Conservation (phyloP, 2,888 invertebrate genomes). For the Ellobium chinense region DNA sequence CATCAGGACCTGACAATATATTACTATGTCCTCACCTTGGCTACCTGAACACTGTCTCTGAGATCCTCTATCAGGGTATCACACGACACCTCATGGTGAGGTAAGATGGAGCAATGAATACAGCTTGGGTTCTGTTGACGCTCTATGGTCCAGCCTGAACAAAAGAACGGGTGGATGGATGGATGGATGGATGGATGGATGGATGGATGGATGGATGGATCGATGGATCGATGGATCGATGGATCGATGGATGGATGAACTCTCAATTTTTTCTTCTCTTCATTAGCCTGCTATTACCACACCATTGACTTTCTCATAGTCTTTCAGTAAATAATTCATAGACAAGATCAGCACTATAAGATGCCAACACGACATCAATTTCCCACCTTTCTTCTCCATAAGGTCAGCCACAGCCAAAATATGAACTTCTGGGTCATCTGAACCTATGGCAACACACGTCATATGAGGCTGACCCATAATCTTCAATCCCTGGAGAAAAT, state of each 20-base stretch:
- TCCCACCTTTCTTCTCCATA: slow-evolving; percentile 71
- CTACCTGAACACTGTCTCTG: slow-evolving; percentile 47
- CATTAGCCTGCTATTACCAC: no score
- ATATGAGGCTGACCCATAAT: slow-evolving; percentile 73
- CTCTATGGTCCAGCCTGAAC: slow-evolving; percentile 74
- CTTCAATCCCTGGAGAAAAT: slow-evolving; percentile 63
- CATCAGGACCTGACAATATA: no score
- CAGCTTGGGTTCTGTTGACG: slow-evolving; percentile 72
- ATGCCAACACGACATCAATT: background rate
- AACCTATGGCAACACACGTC: slow-evolving; percentile 73
- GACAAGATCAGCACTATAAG: background rate
- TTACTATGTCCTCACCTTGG: slow-evolving; percentile 68
- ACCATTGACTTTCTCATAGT: no score
- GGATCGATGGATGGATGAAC: background rate
- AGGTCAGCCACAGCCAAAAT: slow-evolving; percentile 74
- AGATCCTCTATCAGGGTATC: slow-evolving; percentile 67
- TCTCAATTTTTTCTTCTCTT: no score
- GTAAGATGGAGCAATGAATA: slow-evolving; percentile 74
- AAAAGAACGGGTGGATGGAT: background rate
- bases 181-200: background rate
- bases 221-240: background rate
- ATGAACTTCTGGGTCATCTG: slow-evolving; percentile 66
- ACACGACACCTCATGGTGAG: slow-evolving; percentile 66
- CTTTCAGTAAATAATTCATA: no score
- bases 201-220: background rate